Conservation (phyloP, 2,797 vertebrate species). For the Clamator glandarius region DNA sequence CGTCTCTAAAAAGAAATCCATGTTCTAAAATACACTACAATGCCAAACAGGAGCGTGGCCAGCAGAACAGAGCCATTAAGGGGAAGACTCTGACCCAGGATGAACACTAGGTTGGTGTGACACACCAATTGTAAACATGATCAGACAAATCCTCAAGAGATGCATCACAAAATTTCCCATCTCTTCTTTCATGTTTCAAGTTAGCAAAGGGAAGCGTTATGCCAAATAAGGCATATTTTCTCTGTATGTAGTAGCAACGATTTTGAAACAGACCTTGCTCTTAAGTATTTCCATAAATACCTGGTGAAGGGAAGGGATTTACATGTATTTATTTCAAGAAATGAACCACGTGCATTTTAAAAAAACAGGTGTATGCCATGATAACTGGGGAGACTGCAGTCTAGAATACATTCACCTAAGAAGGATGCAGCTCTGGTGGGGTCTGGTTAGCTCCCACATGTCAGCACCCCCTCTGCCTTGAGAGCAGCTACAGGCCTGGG, state of each 20-base stretch:
- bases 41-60: not conserved
- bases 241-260: not conserved
- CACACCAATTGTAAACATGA: not conserved
- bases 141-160: not conserved
- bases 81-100: not conserved
- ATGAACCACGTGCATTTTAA: not conserved
- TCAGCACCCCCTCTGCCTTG: not conserved
- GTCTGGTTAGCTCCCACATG: not conserved
- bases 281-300: not conserved
- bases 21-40: not conserved
- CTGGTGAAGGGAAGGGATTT: not conserved
- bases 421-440: not conserved
- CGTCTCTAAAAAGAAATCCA: not conserved
- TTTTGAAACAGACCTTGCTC: not conserved
- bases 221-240: not conserved
- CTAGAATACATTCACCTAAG: fast-evolving
- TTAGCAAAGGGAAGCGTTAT: not conserved
- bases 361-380: not conserved
- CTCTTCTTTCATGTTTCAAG: not conserved
- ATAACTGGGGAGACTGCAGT: not conserved
- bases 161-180: not conserved
- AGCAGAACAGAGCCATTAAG: not conserved
- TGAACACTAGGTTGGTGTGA: not conserved
- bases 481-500: not conserved
- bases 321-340: not conserved